These are phyloP conservation scores for Anoncus sp. DNA, from an alignment of 2,888 invertebrate species.

Conservation along the genomic window DNA sequence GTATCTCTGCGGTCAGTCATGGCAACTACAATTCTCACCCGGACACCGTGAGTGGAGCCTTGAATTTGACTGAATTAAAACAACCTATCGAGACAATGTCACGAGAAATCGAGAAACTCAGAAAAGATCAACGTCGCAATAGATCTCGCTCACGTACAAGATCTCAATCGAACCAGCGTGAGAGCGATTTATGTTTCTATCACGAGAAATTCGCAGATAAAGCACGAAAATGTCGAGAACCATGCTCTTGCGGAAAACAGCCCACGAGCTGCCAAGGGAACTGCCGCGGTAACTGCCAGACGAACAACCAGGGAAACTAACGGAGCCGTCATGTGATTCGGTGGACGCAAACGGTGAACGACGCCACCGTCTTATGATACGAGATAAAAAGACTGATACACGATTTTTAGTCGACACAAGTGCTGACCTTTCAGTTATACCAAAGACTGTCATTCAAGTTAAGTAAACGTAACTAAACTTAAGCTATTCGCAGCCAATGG, in stretches of 20 bases:
- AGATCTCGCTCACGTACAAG: neutral
- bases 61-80: neutral
- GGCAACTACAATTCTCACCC: neutral
- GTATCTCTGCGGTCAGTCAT: neutral
- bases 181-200: constrained; percentile 36
- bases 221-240: constrained; percentile 32
- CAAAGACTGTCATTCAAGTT: neutral
- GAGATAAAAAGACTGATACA: constrained; percentile 5
- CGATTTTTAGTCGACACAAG: constrained; percentile 45
- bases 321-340: constrained; percentile 16
- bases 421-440: constrained; percentile 44
- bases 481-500: constrained; percentile 45
- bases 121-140: neutral
- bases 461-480: neutral
- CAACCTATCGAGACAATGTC: neutral
- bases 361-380: constrained; percentile 32
- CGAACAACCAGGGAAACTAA: constrained; percentile 31
- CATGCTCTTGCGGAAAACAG: constrained; percentile 16
- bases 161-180: neutral
- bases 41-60: neutral
- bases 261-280: neutral
- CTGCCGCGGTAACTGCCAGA: neutral
- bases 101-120: neutral
- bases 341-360: constrained; percentile 30
- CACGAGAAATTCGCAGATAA: constrained; percentile 44